Conservation (phyloP, 2,113 vertebrate species). For the Orientallactaga bullata region DNA sequence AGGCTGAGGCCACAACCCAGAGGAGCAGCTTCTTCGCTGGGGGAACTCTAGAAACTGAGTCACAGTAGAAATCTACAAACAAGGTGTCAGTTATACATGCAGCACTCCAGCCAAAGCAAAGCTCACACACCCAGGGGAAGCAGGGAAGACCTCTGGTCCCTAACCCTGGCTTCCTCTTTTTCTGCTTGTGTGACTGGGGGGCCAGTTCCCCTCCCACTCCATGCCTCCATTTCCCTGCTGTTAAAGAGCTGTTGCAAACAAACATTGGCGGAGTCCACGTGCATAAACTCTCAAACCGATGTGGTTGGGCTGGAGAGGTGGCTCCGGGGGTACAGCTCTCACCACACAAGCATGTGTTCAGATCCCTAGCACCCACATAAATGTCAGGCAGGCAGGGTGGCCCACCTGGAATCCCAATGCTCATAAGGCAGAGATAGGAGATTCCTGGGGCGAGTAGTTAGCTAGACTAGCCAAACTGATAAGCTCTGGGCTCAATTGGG, state of each 20-base stretch:
- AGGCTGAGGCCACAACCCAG: background rate
- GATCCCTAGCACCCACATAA: no score
- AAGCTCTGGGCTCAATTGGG: no score
- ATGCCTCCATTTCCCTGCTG: slow-evolving; percentile 1
- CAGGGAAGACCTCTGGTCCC: background rate
- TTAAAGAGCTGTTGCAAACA: background rate
- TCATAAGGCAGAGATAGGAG: no score
- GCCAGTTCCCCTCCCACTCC: background rate
- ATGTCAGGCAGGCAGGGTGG: no score
- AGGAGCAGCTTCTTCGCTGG: rapidly evolving
- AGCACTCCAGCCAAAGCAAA: background rate
- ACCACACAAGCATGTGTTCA: no score
- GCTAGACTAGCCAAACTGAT: no score
- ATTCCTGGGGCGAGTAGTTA: no score
- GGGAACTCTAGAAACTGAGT: background rate
- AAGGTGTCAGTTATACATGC: background rate
- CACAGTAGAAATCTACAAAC: rapidly evolving
- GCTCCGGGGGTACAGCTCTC: no score
- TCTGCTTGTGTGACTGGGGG: background rate
- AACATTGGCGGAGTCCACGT: no score
- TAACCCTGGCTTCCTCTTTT: background rate
- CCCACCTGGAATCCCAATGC: no score
- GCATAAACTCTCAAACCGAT: no score
- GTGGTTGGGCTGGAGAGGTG: no score
- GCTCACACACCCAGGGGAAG: background rate